A percentile compares a stretch with the other conserved stretches of the same genome.
Evolutionary conservation across 2,888 invertebrate genomes (phyloP).

Genomic region (Meiosimyza platycephala): DNA sequence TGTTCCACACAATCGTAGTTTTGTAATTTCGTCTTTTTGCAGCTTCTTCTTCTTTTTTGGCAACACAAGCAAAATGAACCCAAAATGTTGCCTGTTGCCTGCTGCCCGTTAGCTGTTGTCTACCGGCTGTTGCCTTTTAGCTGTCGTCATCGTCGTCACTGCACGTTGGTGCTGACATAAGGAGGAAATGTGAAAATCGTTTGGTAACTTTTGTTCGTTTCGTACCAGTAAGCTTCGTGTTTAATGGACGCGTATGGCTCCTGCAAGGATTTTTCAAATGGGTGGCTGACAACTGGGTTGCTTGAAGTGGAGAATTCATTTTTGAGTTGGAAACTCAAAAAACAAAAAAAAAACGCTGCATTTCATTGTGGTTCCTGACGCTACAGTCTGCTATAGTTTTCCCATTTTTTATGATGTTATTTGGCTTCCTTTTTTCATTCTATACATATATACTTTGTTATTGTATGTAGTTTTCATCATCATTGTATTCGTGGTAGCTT

Average conservation of each 20-base stretch:
- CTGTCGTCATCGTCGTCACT: background rate
- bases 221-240: background rate
- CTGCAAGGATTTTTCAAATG: too few relatives aligned
- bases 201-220: constrained; percentile 8
- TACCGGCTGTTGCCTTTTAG: too few relatives aligned
- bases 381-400: background rate
- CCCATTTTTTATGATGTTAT: background rate
- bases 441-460: background rate
- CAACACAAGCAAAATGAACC: constrained; percentile 13
- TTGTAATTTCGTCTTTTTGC: background rate
- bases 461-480: background rate
- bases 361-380: constrained; percentile 4
- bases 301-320: background rate
- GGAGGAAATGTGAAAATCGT: constrained; percentile 33
- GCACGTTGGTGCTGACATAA: constrained; percentile 29
- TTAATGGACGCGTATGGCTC: background rate
- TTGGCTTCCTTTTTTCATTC: background rate
- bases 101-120: constrained; percentile 18
- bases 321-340: background rate
- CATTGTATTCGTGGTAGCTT: background rate
- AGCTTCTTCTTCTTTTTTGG: constrained; percentile 10
- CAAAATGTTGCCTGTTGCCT: constrained; percentile 7
- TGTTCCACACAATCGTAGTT: background rate
- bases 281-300: background rate
- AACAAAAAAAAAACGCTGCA: background rate